A percentile compares a stretch with the other conserved stretches of the same genome.
Evolutionary conservation across 2,888 invertebrate species (phyloP).

Genomic region (Drosophila phalerata): DNA sequence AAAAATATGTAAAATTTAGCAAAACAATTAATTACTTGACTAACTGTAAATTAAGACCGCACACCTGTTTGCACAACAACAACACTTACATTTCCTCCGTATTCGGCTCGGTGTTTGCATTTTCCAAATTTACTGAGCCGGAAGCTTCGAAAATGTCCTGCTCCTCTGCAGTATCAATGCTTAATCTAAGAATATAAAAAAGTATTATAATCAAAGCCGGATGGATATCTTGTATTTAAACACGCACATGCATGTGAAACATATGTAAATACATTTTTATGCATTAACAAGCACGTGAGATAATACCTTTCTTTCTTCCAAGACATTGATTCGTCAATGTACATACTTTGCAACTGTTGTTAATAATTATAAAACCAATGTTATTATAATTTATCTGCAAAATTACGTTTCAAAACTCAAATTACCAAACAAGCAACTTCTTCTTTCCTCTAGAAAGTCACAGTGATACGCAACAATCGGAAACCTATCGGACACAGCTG

Average conservation of each 20-base stretch:
- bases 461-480: conserved; percentile 2
- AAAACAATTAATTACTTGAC: neutral
- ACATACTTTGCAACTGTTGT: conserved; percentile 28
- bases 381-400: neutral
- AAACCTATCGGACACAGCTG: conserved; percentile 14
- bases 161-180: conserved; percentile 20
- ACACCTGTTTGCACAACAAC: conserved; percentile 27
- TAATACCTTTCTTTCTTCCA: conserved; percentile 65
- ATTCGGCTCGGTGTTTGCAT: conserved; percentile 18
- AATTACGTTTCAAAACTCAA: conserved; percentile 21
- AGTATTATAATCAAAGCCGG: neutral
- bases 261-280: neutral
- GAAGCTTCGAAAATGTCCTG: conserved; percentile 15
- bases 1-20: neutral
- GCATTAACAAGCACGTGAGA: neutral
- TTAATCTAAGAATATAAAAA: conserved; percentile 17
- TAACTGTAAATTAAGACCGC: neutral
- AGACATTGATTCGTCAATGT: conserved; percentile 58
- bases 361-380: neutral
- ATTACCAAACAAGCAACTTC: conserved; percentile 18
- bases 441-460: conserved; percentile 26
- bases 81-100: conserved; percentile 33
- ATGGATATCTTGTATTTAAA: neutral
- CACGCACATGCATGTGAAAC: neutral
- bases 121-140: conserved; percentile 18